Evolutionary conservation across 2,797 vertebrate species (phyloP), one percentile per base, ranked within the genome.

Genomic region (Chloroceryle inda): DNA sequence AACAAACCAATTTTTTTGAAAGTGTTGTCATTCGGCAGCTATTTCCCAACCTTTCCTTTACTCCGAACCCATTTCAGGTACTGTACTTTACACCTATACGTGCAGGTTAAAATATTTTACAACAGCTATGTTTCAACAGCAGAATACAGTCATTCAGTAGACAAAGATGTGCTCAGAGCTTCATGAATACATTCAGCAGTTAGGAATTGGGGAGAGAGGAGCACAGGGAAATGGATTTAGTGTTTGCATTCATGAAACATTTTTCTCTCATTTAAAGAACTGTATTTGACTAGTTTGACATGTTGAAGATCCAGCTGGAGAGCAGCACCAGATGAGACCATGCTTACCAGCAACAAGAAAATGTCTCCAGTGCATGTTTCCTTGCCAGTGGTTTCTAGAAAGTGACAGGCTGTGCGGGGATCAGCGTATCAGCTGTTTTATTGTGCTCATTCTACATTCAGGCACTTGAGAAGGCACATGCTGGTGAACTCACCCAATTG

Each of bases 141-240:
- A 94, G 76, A 81, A 89, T 56, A 83, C 85, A 93, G 68, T 37
- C 91, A 87, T 64, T 92, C n/a, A 10, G 47, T 58, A 93, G 94
- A 93, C 77, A 94, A 89, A 82, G 92, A 94, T 92, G 86, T 85
- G 74, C 88, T 92, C 72, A 33, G 85, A 95, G 75, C 89, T 91
- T 96, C 95, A 97, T 97, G 88, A 97, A 97, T 96, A 96, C 80
- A 96, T 97, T 96, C 97, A 97, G 96, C 86, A 96, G 95, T 66
- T 79, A 95, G 95, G 92, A 97, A 92, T 8, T 77, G 81, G 92
- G 92, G 87, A 96, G 52, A 91, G 67, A 75, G 77, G 67, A 94
- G 95, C 95, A 85, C 72, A 76, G 93, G 92, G 94, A 96, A 95
- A 93, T 53, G 62, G 92, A 96, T 97, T 97, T 97, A 94, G 92